Evolutionary conservation across 2,113 vertebrate species (phyloP), one percentile per base, ranked within the genome.

Genomic region (Dasyprocta punctata): DNA sequence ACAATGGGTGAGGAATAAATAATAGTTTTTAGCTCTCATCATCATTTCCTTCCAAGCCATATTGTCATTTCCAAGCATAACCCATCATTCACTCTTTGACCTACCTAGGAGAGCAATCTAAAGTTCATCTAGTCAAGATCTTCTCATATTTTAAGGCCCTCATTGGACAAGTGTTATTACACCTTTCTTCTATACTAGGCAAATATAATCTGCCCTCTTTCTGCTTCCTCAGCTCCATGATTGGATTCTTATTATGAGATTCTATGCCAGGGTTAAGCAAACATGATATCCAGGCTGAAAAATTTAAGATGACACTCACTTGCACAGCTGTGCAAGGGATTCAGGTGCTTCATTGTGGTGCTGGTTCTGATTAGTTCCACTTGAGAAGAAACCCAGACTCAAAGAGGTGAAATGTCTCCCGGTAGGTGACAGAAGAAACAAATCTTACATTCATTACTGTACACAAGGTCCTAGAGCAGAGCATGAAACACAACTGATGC

Each of bases 31-130:
- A n/a, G 1, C 1, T 90, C 36, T 58, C 60, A 36, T 58, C 49
- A 86, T 47, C 9, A 71, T 92, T 92, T 96, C 56, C 24, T 97
- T 94, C 61, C 28, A 89, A 80, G 38, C 38, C 58, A 85, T 47
- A 24, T 24, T 81, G 73, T 65, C 14, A 26, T 87, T 95, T 69
- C 65, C 30, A 89, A 67, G 58, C 7, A 60, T 58, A 47, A 84
- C 4, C 16, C 30, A 19, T 78, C 33, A 63, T 82, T 88, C 28
- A 24, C 24, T 54, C 24, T 54, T 47, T 95, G n/a, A 26, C 67
- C 7, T 20, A 20, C 13, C 9, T 49, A 44, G 65, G 28, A n/a
- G 26, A 87, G 86, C n/a, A 93, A 22, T 14, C 24, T 33, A 61
- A 33, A 54, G 20, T 56, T 44, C 81, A 36, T 7, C 52, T 93